Evolutionary conservation across 2,888 invertebrate genomes (phyloP), one percentile per base, ranked within the genome.

Genomic region (Strigamia crassipes): DNA sequence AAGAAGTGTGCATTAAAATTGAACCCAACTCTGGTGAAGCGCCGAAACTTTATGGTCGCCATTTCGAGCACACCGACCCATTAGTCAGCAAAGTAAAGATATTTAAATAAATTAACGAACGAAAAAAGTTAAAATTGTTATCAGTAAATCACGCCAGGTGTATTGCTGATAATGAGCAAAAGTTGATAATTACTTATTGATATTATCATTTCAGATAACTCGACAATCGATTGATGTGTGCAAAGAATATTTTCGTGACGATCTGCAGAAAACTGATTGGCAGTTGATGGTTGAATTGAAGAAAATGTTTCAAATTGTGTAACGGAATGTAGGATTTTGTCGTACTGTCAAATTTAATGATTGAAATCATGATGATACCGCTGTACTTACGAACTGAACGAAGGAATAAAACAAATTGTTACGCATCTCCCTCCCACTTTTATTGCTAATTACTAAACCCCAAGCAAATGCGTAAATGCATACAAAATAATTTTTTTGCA

Each of bases 141-240:
- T 51, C 18, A 79, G n/a, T 79, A 27, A 23, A 23, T 41, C 21
- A 34, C 13, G 31, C 27, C 31, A 77, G 18, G 38, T 13, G 12
- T 31, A 1, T 18, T 81, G 42, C 41, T 81, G 42, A 81, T 78
- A 51, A n/a, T 6, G 8, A 38, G 38, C n/a, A 6, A 80, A 34
- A 23, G 10, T 46, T 81, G 21, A 81, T 78, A 80, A 42, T 78
- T 21, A 21, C 34, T n/a, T n/a, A n/a, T 81, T 10, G 27, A 56
- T 85, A 86, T 86, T 85, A 85, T 84, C 27, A 3, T 90, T 91
- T 12, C 92, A 98, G 97, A 98, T 99, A 87, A 94, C 95, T 81
- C 93, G 99, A 82, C 96, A 97, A 87, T 97, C 97, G 84, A 99
- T 99, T 87, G 99, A 99, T 89, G 98, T 97, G 10, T 98, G 99